Conservation (phyloP, 2,797 vertebrate genomes). For the Pangasius sanitwongsei region DNA sequence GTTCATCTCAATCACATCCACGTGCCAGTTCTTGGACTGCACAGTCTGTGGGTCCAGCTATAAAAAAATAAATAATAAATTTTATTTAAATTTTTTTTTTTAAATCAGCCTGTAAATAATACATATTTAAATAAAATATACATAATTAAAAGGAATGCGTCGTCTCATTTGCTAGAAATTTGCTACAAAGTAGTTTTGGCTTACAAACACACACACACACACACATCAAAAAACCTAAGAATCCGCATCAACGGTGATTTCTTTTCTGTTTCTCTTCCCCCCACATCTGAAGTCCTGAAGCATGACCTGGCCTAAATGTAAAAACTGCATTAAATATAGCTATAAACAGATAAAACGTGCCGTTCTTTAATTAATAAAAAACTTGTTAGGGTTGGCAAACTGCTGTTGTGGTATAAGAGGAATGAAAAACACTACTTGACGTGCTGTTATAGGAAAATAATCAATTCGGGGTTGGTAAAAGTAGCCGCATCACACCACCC, state of each 20-base stretch:
- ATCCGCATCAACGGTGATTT: neutral
- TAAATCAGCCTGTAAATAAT: neutral
- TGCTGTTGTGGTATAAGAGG: neutral
- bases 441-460: neutral
- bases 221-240: neutral
- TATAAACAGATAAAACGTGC: neutral
- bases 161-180: neutral
- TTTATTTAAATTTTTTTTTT: neutral
- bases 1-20: constrained; percentile 98
- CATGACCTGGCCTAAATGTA: neutral
- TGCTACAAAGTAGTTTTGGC: too few relatives aligned
- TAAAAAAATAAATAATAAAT: constrained; percentile 36
- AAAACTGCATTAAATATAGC: neutral
- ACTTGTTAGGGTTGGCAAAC: neutral
- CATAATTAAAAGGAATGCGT: neutral
- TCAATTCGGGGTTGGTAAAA: neutral
- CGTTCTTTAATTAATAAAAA: neutral
- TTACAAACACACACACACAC: neutral
- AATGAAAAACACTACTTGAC: neutral
- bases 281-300: neutral
- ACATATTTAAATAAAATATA: neutral
- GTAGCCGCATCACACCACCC: neutral
- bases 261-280: neutral
- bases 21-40: constrained; percentile 98
- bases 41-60: constrained; percentile 95